Percentiles rank a stretch among this genome's conserved stretches.
phyloP scores from a whole-genome alignment of 2,113 vertebrate species.

The Sus scrofa region T2T-Sscrofa CM000819.6:69608001-69608500 shows the following conservation, averaged over 20 bases:
- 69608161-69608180: background rate
- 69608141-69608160: background rate
- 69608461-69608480: background rate
- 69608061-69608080: background rate
- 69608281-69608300: conserved; percentile 65
- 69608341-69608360: conserved; percentile 27
- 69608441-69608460: background rate
- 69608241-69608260: conserved; percentile 49
- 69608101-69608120: background rate
- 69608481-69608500: background rate
- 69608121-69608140: background rate
- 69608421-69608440: background rate
- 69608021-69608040: background rate
- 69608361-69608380: background rate
- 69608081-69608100: background rate
- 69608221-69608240: conserved; percentile 52
- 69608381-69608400: background rate
- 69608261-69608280: conserved; percentile 19
- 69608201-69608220: background rate
- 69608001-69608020: background rate
- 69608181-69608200: background rate
- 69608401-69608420: conserved; percentile 22
- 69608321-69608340: background rate
- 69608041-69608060: background rate
- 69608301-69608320: conserved; percentile 39